Conservation (phyloP, 64 coral and sea anemone species). For the Astreopora myriophthalma region DNA sequence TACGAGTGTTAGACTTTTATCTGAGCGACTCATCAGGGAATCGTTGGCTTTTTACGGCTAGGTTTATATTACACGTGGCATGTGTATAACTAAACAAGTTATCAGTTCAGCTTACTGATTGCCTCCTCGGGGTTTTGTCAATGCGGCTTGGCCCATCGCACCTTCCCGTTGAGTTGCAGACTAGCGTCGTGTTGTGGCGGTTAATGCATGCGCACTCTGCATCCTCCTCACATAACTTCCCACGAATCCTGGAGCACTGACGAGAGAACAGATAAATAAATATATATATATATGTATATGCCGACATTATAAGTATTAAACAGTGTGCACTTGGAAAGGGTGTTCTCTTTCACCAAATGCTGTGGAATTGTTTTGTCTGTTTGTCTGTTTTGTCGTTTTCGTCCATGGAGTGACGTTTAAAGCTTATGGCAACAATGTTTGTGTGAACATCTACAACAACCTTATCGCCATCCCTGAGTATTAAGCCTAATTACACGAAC, state of each 20-base stretch:
- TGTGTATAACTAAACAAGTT: background rate
- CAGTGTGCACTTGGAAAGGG: no score
- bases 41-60: no score
- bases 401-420: no score
- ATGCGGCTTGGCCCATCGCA: background rate
- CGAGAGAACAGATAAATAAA: background rate
- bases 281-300: background rate
- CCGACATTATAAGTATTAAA: no score
- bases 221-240: background rate
- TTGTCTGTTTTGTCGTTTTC: no score
- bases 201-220: background rate
- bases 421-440: no score
- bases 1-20: no score
- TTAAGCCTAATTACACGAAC: background rate
- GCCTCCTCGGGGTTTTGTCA: background rate
- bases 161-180: background rate
- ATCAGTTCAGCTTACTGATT: background rate
- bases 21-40: no score
- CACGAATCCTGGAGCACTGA: constrained; percentile 10
- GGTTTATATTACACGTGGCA: no score
- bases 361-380: no score
- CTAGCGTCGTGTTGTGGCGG: background rate
- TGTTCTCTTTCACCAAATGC: no score
- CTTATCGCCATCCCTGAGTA: background rate
- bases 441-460: background rate